Evolutionary conservation across 2,797 vertebrate species (phyloP).

Genomic region (Hippopotamyrus pictus): DNA sequence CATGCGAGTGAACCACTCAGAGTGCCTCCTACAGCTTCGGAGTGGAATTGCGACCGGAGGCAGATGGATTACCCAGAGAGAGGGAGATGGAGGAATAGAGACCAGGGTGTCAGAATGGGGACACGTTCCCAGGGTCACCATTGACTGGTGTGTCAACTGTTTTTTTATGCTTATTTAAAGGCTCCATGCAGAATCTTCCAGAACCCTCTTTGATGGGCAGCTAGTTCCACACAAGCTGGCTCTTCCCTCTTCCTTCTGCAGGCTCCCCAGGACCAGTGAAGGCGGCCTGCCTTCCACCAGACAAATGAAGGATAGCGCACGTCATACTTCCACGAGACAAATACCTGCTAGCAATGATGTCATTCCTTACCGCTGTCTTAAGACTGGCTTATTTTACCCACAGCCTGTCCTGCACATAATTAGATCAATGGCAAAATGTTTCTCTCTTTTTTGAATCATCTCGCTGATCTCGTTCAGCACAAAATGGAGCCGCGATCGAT

Average conservation of each 20-base stretch:
- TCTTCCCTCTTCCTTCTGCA: not conserved
- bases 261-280: not conserved
- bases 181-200: not conserved
- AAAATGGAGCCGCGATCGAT: not conserved
- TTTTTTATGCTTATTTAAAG: not conserved
- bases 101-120: not conserved
- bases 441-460: not conserved
- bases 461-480: no score
- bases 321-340: not conserved
- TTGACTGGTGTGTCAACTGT: not conserved
- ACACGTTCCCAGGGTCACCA: not conserved
- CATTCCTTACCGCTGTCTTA: not conserved
- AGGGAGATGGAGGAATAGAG: not conserved
- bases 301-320: not conserved
- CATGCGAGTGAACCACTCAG: not conserved
- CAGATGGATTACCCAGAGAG: not conserved
- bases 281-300: not conserved
- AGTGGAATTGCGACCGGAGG: not conserved
- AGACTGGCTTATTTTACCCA: not conserved
- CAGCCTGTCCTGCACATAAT: not conserved
- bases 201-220: not conserved
- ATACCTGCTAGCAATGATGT: not conserved
- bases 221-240: not conserved
- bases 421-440: not conserved
- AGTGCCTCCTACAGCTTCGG: no score